Conservation (phyloP, 2,797 vertebrate species). For the Hozukius guyotensis region DNA sequence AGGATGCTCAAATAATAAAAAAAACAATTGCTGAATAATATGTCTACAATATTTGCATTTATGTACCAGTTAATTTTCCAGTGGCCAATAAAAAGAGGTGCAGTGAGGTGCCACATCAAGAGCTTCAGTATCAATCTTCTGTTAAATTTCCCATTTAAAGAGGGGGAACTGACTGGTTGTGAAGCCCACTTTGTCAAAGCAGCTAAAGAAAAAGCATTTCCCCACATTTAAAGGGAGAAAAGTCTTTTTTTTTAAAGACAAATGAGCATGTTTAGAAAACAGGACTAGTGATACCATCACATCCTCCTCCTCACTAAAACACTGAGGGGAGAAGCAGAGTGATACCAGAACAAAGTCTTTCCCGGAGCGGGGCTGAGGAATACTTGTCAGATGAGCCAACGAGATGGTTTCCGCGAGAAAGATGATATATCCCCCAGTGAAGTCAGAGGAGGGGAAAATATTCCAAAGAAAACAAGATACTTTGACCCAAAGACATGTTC, state of each 20-base stretch:
- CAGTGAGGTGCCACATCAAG: slow-evolving; percentile 57
- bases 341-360: slow-evolving; percentile 62
- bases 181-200: slow-evolving; percentile 69
- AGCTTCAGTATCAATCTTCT: slow-evolving; percentile 62
- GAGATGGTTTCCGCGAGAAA: slow-evolving; percentile 66
- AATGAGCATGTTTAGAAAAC: slow-evolving; percentile 71
- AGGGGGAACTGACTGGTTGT: slow-evolving; percentile 44
- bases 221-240: slow-evolving; percentile 52
- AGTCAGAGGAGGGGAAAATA: slow-evolving; percentile 54
- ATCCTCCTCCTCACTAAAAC: slow-evolving; percentile 54
- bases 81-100: slow-evolving; percentile 56
- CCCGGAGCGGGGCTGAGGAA: slow-evolving; percentile 55
- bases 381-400: slow-evolving; percentile 74
- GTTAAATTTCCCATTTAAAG: slow-evolving; percentile 59
- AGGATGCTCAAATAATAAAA: slow-evolving; percentile 50
- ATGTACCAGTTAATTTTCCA: slow-evolving; percentile 69
- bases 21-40: slow-evolving; percentile 53
- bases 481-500: slow-evolving; percentile 78
- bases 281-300: slow-evolving; percentile 49
- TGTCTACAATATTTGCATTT: slow-evolving; percentile 63
- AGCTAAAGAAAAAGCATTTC: slow-evolving; percentile 68
- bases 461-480: slow-evolving; percentile 73
- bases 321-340: slow-evolving; percentile 48
- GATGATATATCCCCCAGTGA: slow-evolving; percentile 67
- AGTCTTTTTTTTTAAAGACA: slow-evolving; percentile 53